Base-by-base conservation (phyloP, 2,888 invertebrate species). In the Quadroppia sp. region DNA sequence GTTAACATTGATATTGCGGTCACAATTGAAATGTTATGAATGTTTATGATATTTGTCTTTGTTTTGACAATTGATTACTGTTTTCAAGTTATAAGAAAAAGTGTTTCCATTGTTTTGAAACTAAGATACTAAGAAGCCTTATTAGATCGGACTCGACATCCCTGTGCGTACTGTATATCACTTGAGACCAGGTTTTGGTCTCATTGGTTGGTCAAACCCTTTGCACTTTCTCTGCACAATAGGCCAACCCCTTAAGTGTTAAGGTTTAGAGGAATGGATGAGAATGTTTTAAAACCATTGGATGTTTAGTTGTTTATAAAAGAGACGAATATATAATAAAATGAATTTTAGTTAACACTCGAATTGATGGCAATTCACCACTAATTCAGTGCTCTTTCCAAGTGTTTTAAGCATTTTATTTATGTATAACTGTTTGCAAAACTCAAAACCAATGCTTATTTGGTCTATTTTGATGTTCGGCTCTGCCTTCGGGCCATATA, bases 321-420 rank as follows among this genome's bases (percentile, higher is more conserved):
- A 30, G 59, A 61, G 23, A 61, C 23, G 23, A 53, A 53, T 53
- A 48, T 36, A 36, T 36, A 45, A 23, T 53, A 23, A 53, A 53
- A 53, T 61, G 59, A 32, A 61, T 61, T 61, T 45, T 61, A 32
- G 17, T 61, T 17, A 61, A 61, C 59, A 61, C 59, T 61, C 59
- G 53, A 53, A 53, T 3, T 53, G 53, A 15, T 61, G 59, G 59
- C 59, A 61, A 61, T 61, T 61, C 59, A 61, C 32, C 32, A 61
- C 59, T 61, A 61, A 61, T 61, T 30, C 59, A 61, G 59, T 61
- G 59, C 59, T 61, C 17, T 61, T 61, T 32, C 13, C 9, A 15
- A 61, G n/a, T 61, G 59, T 61, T 61, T 61, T 61, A 61, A 61
- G 23, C 48, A 61, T 61, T 61, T 61, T 61, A 61, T 61, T 61